Evolutionary conservation across 2,888 invertebrate genomes (phyloP), one percentile per base, ranked within the genome.

Genomic region (Lepidochrysops patricia): DNA sequence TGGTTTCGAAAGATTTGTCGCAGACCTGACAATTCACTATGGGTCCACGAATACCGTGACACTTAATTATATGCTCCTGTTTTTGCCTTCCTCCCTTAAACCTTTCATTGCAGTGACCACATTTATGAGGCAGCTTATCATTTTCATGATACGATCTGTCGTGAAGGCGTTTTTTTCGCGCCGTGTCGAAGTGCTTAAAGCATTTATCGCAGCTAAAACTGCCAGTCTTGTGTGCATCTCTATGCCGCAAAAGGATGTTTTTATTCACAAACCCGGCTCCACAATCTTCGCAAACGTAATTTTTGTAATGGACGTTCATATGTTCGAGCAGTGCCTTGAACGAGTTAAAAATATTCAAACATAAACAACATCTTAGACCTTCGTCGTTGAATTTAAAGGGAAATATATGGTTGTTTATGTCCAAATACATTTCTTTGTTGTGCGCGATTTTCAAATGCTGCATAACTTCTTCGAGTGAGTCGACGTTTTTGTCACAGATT

Each of bases 171-270:
- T 81, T 75, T 60, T 86, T 86, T 35, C 83, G 74, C 7, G 80
- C 75, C 0, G 87, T 88, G n/a, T 85, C 82, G 48, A 90, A 90
- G 0, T 83, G 79, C 68, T 85, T 89, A 0, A 83, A 75, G 61
- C 90, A 90, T 2, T 73, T 66, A 7, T 74, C 70, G 60, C 84
- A 85, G 37, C 72, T 72, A 62, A 80, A 83, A 0, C 70, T 73
- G 0, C 85, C 85, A 0, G 72, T 79, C 34, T 73, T 75, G 56
- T 84, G 84, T 1, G 82, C 73, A 15, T 78, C 78, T 2, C 74
- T 72, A 57, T 82, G 82, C 0, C 74, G 72, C 32, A 73, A 64
- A 6, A 70, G 57, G 7, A 65, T 68, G 4, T 68, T 67, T 32
- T 68, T 68, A 54, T 71, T 72, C 0, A 72, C 65, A 4, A 76